A percentile compares a stretch with the other conserved stretches of the same genome.
Evolutionary conservation across 2,888 invertebrate species (phyloP).

Genomic region (Pseudeuparius sepicola): DNA sequence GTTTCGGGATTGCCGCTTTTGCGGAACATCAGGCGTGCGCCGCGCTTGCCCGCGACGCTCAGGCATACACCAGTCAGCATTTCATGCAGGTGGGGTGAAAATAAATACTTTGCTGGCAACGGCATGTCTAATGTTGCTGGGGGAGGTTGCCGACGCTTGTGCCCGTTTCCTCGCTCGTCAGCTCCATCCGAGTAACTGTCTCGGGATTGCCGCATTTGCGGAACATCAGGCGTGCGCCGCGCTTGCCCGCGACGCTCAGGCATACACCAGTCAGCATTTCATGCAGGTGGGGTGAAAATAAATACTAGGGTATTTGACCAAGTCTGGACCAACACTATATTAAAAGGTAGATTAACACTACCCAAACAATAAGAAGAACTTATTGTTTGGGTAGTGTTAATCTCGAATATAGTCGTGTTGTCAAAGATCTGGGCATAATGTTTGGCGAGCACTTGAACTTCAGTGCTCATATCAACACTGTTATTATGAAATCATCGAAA

Average conservation of each 20-base stretch:
- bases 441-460: no score
- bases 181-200: constrained; percentile 86
- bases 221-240: constrained; percentile 81
- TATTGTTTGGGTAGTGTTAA: no score
- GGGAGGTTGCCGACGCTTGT: constrained; percentile 80
- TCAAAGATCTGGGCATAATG: no score
- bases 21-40: constrained; percentile 86
- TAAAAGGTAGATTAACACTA: no score
- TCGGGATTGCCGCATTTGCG: constrained; percentile 88
- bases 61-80: constrained; percentile 74
- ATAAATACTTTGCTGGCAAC: constrained; percentile 77
- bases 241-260: constrained; percentile 70
- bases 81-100: constrained; percentile 66
- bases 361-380: no score
- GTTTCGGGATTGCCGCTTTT: constrained; percentile 86
- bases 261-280: constrained; percentile 74
- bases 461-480: no score
- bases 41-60: constrained; percentile 69
- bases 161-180: constrained; percentile 83
- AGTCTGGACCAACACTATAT: no score
- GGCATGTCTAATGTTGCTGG: constrained; percentile 77
- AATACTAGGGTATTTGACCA: no score
- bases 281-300: constrained; percentile 63
- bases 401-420: no score
- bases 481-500: no score